These are phyloP conservation scores for Tetranychus cinnabarinus DNA, from an alignment of 1,140 invertebrate species.

Conservation along the genomic window DNA sequence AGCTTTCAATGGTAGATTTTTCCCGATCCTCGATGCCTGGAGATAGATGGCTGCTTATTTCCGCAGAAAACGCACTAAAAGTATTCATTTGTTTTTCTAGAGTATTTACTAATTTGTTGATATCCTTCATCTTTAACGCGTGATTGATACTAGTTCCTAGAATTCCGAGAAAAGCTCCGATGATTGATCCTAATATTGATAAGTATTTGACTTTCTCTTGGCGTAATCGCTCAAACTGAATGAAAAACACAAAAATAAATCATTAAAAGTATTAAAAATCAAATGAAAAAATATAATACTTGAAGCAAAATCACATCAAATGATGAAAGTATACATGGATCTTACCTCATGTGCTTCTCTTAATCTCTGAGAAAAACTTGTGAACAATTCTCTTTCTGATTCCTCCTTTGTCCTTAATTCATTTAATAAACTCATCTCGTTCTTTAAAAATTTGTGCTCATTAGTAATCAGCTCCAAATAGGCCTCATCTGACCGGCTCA, in stretches of 20 bases:
- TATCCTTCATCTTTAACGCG: too few relatives aligned
- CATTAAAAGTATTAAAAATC: background rate
- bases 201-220: background rate
- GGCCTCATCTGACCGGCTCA: background rate
- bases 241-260: background rate
- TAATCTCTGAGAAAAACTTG: background rate
- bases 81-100: too few relatives aligned
- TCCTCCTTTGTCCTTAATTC: background rate
- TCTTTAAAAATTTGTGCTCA: background rate
- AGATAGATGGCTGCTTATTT: background rate
- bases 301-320: background rate
- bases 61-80: too few relatives aligned
- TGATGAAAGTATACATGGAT: too few relatives aligned
- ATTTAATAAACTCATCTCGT: background rate
- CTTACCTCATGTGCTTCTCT: background rate
- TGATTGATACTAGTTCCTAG: background rate
- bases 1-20: background rate
- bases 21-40: background rate
- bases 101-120: too few relatives aligned
- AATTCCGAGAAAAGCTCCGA: background rate
- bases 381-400: background rate
- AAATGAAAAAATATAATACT: background rate
- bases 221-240: background rate
- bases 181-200: background rate
- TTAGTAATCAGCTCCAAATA: background rate